These are phyloP conservation scores for Australoheros facetus DNA, from an alignment of 2,797 vertebrate species.

Conservation along the genomic window DNA sequence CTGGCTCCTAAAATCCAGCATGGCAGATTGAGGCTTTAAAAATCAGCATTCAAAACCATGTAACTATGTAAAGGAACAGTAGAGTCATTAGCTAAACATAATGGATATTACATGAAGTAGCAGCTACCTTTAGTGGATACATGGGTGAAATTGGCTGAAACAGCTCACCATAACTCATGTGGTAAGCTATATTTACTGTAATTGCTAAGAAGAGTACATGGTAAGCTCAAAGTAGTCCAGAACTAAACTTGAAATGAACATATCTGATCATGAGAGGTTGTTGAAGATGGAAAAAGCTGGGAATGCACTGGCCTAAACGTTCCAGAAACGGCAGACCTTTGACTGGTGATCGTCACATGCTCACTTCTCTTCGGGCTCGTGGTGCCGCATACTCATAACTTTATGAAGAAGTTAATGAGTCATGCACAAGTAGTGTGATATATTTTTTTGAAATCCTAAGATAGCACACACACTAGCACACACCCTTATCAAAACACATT, in stretches of 20 bases:
- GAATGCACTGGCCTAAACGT: not conserved
- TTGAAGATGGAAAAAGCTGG: not conserved
- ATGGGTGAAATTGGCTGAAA: too few relatives aligned
- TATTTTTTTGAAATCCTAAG: not conserved
- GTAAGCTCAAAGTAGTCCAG: not conserved
- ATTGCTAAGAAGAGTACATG: too few relatives aligned
- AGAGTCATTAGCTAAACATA: too few relatives aligned
- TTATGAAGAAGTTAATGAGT: not conserved
- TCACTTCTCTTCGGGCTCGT: not conserved
- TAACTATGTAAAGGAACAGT: not conserved
- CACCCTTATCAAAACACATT: slow-evolving; percentile 77
- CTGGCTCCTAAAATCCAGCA: rapidly evolving
- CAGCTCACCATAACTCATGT: too few relatives aligned
- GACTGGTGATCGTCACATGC: not conserved
- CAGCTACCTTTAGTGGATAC: too few relatives aligned
- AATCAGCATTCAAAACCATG: rapidly evolving
- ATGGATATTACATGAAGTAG: too few relatives aligned
- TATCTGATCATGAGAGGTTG: not conserved
- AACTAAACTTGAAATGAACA: not conserved
- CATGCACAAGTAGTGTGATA: not conserved
- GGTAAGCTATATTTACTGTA: too few relatives aligned
- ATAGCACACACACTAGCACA: slow-evolving; percentile 64
- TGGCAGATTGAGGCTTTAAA: rapidly evolving
- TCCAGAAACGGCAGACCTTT: not conserved
- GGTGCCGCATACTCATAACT: not conserved